Percentiles rank a stretch among this genome's conserved stretches.
Evolutionary conservation across 2,113 vertebrate genomes (phyloP).

Genomic region (Lampris megalopsis): DNA sequence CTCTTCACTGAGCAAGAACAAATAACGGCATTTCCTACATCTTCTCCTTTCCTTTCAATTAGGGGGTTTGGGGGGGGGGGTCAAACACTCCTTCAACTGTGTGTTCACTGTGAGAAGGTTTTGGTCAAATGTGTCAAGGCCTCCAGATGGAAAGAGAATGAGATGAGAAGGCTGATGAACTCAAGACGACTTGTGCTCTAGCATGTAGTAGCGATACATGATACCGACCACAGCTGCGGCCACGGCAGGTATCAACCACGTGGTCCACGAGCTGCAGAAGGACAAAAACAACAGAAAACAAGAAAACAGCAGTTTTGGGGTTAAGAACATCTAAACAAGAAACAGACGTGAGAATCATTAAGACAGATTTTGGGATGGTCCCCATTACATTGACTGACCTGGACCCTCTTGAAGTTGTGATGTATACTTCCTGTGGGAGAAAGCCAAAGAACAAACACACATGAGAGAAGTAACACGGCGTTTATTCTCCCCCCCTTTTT

Average conservation of each 20-base stretch:
- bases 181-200: conserved; percentile 87
- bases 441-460: conserved; percentile 3
- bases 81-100: conserved; percentile 25
- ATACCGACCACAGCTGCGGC: conserved; percentile 84
- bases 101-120: conserved; percentile 44
- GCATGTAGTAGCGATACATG: conserved; percentile 89
- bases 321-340: not conserved
- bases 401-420: conserved; percentile 71
- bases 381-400: conserved; percentile 74
- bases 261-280: conserved; percentile 85
- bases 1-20: conserved; percentile 21
- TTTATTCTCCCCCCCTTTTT: too few relatives aligned
- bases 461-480: not conserved
- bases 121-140: conserved; percentile 77
- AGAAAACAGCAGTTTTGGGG: not conserved
- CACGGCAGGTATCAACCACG: conserved; percentile 89
- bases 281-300: not conserved
- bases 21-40: conserved; percentile 38
- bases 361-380: not conserved
- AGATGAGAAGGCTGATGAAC: conserved; percentile 18
- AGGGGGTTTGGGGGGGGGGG: conserved; percentile 33
- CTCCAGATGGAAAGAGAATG: conserved; percentile 64
- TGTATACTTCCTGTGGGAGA: conserved; percentile 69
- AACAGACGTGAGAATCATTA: not conserved
- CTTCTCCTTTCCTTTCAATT: conserved; percentile 31